These are phyloP conservation scores for Macrotrachela quadricornifera DNA, from an alignment of 1,140 invertebrate species.

Conservation along the genomic window DNA sequence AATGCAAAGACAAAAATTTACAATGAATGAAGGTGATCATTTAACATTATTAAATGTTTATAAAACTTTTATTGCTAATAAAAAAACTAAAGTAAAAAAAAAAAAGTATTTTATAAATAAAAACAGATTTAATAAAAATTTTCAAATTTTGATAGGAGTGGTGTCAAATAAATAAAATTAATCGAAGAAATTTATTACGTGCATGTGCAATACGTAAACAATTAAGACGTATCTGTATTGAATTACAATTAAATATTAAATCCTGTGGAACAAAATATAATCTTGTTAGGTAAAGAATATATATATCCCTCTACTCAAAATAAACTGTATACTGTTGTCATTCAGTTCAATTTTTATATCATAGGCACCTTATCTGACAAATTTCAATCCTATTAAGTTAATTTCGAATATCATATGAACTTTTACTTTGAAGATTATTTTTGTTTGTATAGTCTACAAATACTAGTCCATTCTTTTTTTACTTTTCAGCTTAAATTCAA, in stretches of 20 bases:
- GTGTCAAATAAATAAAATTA: slow-evolving; percentile 72
- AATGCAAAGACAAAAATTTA: slow-evolving; percentile 42
- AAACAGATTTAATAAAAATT: background rate
- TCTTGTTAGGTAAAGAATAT: slow-evolving; percentile 39
- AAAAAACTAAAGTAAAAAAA: slow-evolving; percentile 43
- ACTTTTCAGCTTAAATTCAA: no score
- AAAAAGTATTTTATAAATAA: background rate
- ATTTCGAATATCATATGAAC: no score
- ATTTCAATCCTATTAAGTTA: no score
- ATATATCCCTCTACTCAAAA: background rate
- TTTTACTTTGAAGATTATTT: no score
- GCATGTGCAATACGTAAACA: slow-evolving; percentile 60
- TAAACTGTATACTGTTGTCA: no score
- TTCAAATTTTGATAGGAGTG: slow-evolving; percentile 52
- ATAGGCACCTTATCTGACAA: no score
- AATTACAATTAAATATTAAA: slow-evolving; percentile 22
- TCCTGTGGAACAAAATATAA: slow-evolving; percentile 53
- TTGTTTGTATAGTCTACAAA: no score
- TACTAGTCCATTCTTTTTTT: no score
- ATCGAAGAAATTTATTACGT: slow-evolving; percentile 58
- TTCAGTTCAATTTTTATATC: no score
- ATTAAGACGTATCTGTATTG: slow-evolving; percentile 49
- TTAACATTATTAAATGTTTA: slow-evolving; percentile 73
- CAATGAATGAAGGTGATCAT: slow-evolving; percentile 68
- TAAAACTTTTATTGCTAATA: slow-evolving; percentile 44